A percentile compares a stretch with the other conserved stretches of the same genome.
These are phyloP conservation scores for Pseudopipra pipra DNA, from an alignment of 2,113 vertebrate genomes.

Conservation along the genomic window DNA sequence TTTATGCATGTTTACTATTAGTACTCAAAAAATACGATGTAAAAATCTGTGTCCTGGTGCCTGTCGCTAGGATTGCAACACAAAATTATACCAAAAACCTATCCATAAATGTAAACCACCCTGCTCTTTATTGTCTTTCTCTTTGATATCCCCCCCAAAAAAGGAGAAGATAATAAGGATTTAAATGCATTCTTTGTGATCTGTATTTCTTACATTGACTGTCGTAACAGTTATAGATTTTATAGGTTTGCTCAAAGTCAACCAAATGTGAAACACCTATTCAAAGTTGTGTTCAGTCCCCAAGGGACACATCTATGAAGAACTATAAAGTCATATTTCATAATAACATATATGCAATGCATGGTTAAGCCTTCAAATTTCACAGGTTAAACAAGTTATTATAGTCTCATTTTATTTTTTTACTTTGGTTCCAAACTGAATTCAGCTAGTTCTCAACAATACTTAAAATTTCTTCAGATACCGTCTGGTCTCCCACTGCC, in stretches of 20 bases:
- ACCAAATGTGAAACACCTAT: neutral
- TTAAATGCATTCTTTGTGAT: neutral
- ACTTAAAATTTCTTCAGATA: neutral
- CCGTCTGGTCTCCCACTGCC: neutral
- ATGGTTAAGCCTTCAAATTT: neutral
- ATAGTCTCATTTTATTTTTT: neutral
- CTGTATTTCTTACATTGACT: neutral
- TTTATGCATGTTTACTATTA: neutral
- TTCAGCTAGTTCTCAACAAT: neutral
- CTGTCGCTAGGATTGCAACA: neutral
- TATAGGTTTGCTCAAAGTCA: constrained; percentile 6
- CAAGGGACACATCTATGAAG: neutral
- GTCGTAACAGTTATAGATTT: neutral
- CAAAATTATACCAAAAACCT: neutral
- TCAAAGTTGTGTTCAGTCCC: neutral
- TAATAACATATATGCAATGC: neutral
- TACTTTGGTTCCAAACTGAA: neutral
- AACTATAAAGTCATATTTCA: neutral
- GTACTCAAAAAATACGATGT: neutral
- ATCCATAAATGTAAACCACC: fast-evolving
- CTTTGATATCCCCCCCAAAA: neutral
- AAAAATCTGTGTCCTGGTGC: neutral
- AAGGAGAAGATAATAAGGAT: neutral
- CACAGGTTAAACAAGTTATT: neutral
- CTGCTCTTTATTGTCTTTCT: neutral